Conservation (phyloP, 2,888 invertebrate species). For the Anorthoa munda region DNA sequence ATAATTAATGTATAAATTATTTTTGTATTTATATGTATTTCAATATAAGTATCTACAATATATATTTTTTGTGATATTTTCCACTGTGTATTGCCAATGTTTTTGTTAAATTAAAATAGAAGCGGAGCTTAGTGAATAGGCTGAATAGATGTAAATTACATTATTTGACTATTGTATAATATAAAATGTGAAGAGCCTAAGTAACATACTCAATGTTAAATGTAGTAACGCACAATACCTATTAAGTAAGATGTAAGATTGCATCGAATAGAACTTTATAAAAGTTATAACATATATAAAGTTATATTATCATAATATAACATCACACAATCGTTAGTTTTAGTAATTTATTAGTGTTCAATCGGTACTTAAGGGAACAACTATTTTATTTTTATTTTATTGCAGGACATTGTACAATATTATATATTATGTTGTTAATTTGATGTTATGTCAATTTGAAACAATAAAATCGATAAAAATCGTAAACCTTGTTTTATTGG, state of each 20-base stretch:
- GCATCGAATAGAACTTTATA: slow-evolving; percentile 50
- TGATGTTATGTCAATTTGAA: slow-evolving; percentile 43
- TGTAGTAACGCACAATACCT: slow-evolving; percentile 55
- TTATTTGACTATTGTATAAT: slow-evolving; percentile 7
- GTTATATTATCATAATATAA: slow-evolving; percentile 40
- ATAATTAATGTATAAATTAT: not conserved
- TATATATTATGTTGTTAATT: slow-evolving; percentile 46
- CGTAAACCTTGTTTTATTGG: not conserved
- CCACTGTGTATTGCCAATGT: not conserved
- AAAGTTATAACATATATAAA: slow-evolving; percentile 36
- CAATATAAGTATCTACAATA: not conserved
- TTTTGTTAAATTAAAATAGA: slow-evolving; percentile 7
- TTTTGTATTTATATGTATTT: not conserved
- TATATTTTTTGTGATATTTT: slow-evolving; percentile 8
- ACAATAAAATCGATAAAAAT: slow-evolving; percentile 27
- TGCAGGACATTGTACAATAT: slow-evolving; percentile 39
- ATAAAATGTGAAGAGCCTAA: slow-evolving; percentile 44
- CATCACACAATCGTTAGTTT: slow-evolving; percentile 47
- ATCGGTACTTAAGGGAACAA: slow-evolving; percentile 73
- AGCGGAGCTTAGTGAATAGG: not conserved
- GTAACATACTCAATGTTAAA: slow-evolving; percentile 22
- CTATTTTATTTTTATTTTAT: slow-evolving; percentile 47
- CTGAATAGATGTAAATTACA: slow-evolving; percentile 11
- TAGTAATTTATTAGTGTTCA: slow-evolving; percentile 71
- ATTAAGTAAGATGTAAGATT: slow-evolving; percentile 12